Conservation (phyloP, 2,888 invertebrate genomes). For the Trachelus tabidus region DNA sequence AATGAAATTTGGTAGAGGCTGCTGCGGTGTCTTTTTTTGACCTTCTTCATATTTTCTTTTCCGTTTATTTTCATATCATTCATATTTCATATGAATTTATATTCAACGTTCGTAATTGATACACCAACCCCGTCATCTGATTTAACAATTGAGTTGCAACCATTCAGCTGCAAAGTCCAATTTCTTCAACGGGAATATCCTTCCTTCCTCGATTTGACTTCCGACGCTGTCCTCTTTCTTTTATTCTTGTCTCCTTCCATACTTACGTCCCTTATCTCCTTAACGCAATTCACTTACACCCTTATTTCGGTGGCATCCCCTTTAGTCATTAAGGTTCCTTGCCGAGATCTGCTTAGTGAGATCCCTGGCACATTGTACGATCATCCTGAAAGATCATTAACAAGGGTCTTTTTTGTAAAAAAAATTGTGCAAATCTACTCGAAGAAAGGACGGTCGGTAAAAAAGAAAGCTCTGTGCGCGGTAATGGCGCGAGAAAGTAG, state of each 20-base stretch:
- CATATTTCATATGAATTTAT: slow-evolving; percentile 18
- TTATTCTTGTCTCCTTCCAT: background rate
- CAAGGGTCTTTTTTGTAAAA: no score
- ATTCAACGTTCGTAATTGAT: slow-evolving; percentile 13
- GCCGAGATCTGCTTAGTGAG: background rate
- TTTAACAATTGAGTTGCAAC: no score
- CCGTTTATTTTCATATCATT: background rate
- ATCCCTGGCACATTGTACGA: background rate
- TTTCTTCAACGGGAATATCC: background rate
- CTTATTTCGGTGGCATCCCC: background rate
- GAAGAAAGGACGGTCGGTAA: no score
- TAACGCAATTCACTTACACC: background rate
- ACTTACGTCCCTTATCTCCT: background rate
- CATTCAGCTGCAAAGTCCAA: no score
- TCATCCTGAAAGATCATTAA: background rate
- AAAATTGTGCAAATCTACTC: no score
- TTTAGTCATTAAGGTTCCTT: background rate
- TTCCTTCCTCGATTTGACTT: background rate
- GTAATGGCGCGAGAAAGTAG: no score
- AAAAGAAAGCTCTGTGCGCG: no score
- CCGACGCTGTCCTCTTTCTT: background rate
- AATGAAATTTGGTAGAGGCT: background rate
- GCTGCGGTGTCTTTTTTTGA: no score
- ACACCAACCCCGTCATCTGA: no score
- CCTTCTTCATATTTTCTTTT: background rate